These are phyloP conservation scores for Nomada lathburiana DNA, from an alignment of 2,888 invertebrate genomes.

Conservation along the genomic window DNA sequence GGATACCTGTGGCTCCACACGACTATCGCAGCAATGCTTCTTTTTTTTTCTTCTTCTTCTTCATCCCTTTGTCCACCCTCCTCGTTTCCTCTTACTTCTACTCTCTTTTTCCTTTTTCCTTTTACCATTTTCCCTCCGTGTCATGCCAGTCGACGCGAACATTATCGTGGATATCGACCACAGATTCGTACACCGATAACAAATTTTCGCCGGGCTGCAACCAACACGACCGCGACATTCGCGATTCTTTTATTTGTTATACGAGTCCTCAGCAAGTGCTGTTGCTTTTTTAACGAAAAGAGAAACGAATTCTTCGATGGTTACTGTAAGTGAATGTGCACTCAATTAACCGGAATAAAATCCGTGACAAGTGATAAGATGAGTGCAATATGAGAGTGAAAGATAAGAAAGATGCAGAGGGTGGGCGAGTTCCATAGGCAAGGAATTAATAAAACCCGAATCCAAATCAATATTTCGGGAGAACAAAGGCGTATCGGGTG, in stretches of 20 bases:
- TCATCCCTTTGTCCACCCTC: conserved; percentile 13
- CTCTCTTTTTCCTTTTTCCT: conserved; percentile 31
- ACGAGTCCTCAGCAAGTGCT: not conserved
- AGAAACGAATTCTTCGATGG: too few species aligned
- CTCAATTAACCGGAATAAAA: too few species aligned
- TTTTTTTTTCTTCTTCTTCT: conserved; percentile 33
- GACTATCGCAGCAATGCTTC: conserved; percentile 56
- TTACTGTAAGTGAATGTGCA: too few species aligned
- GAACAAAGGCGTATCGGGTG: conserved; percentile 37
- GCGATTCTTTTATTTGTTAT: not conserved
- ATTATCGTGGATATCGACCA: conserved; percentile 69
- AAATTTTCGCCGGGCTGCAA: conserved; percentile 24
- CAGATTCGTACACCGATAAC: conserved; percentile 66
- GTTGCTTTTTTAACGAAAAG: too few species aligned
- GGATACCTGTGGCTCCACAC: conserved; percentile 72
- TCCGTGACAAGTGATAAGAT: too few species aligned
- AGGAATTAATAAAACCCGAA: conserved; percentile 3
- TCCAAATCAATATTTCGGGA: conserved; percentile 31
- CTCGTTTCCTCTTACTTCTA: not conserved
- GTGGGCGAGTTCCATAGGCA: too few species aligned
- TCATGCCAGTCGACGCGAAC: conserved; percentile 47
- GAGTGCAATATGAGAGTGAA: not conserved
- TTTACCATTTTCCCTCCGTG: conserved; percentile 34
- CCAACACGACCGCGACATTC: not conserved
- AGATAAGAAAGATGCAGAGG: too few species aligned